phyloP scores from a whole-genome alignment of 2,113 vertebrate species.

The Phylloscopus trochilus region DNA sequence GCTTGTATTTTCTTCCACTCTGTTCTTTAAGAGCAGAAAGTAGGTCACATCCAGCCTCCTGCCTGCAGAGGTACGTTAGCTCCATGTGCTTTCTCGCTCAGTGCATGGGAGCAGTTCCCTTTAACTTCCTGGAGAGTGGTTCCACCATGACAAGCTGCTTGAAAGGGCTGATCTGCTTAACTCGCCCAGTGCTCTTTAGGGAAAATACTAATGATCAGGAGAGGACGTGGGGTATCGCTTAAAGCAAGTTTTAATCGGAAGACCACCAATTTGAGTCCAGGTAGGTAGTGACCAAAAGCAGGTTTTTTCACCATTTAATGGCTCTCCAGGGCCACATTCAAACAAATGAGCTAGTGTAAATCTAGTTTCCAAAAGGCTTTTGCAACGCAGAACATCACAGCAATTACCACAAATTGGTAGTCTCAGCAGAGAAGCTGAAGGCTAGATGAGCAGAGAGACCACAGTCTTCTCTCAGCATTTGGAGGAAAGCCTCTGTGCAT shows the following conservation, averaged over 20 bases:
- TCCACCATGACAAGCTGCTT: neutral
- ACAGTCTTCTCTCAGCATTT: neutral
- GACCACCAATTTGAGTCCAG: slow-evolving; percentile 32
- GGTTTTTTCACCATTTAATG: neutral
- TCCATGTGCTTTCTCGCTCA: neutral
- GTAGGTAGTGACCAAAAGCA: slow-evolving; percentile 18
- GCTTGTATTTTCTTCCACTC: neutral
- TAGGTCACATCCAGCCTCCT: slow-evolving; percentile 14
- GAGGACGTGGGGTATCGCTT: neutral
- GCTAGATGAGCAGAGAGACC: slow-evolving; percentile 42
- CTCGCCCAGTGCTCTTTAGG: neutral
- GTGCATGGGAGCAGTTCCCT: neutral
- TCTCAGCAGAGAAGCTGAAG: slow-evolving; percentile 46
- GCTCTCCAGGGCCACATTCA: neutral
- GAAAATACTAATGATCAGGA: slow-evolving; percentile 14
- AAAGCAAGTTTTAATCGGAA: neutral
- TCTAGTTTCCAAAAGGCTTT: slow-evolving; percentile 46
- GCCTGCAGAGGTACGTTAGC: neutral
- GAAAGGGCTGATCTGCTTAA: slow-evolving; percentile 5
- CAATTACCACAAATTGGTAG: slow-evolving; percentile 59
- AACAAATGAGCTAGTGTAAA: slow-evolving; percentile 52
- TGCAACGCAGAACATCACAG: slow-evolving; percentile 24
- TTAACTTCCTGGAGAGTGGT: slow-evolving; percentile 50
- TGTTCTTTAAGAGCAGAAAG: neutral
- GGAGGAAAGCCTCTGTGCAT: neutral